These are phyloP conservation scores for Sisor rabdophorus DNA, from an alignment of 2,113 vertebrate genomes.

Conservation along the genomic window DNA sequence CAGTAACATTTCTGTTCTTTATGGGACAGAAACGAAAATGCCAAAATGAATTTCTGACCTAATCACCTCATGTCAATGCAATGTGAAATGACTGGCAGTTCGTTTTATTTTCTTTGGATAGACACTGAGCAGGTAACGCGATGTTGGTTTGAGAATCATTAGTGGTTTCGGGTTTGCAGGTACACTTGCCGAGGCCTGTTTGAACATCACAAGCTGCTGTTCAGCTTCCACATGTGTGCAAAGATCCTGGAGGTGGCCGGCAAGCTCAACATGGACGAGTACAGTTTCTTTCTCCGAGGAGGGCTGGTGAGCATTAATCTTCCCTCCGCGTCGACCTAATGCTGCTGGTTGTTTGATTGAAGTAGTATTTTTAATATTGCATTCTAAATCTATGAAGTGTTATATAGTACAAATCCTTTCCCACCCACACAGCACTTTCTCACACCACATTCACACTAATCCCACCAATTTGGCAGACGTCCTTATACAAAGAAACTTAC, in stretches of 20 bases:
- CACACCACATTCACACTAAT: neutral
- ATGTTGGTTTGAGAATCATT: constrained; percentile 36
- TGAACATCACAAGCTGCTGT: constrained; percentile 83
- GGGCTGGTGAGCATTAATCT: constrained; percentile 74
- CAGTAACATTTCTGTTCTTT: no score
- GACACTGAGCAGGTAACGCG: neutral
- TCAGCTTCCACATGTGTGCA: constrained; percentile 86
- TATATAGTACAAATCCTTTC: neutral
- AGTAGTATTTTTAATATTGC: neutral
- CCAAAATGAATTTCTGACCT: neutral
- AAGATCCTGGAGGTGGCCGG: constrained; percentile 82
- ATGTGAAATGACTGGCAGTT: neutral
- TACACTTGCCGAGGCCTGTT: constrained; percentile 83
- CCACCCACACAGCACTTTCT: neutral
- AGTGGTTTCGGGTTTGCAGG: constrained; percentile 55
- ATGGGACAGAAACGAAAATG: neutral
- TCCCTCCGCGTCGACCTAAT: neutral
- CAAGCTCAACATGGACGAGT: constrained; percentile 83
- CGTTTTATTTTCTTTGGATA: neutral
- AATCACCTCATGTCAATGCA: neutral
- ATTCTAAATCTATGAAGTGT: neutral
- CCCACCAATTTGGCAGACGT: neutral
- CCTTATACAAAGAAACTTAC: no score
- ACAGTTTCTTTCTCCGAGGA: constrained; percentile 82
- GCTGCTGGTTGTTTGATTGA: neutral